phyloP scores from a whole-genome alignment of 2,113 vertebrate species.

The Xiphophorus couchianus region DNA sequence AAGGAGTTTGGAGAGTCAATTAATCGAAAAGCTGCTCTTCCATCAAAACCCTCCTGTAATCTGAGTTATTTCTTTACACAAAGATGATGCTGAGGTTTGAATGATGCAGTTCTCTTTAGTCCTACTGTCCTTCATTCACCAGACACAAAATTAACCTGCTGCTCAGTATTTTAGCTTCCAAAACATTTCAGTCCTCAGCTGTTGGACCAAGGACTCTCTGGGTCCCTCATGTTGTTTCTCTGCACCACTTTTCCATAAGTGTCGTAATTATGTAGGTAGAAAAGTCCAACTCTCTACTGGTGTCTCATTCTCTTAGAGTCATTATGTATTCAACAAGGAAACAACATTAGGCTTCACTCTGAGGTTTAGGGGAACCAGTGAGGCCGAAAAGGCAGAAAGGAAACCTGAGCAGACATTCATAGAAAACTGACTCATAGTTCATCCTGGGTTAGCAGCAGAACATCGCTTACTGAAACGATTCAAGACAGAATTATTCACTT shows the following conservation, averaged over 20 bases:
- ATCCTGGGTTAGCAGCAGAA: neutral
- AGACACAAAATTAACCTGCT: neutral
- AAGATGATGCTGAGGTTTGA: neutral
- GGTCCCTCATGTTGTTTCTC: neutral
- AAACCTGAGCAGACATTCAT: neutral
- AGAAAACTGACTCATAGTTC: neutral
- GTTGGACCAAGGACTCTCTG: neutral
- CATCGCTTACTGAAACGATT: neutral
- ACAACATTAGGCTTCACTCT: neutral
- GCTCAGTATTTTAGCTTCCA: neutral
- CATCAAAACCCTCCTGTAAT: conserved; percentile 1
- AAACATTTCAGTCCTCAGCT: neutral
- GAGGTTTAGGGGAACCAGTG: neutral
- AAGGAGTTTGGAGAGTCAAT: neutral
- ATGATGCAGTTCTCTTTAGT: neutral
- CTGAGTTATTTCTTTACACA: neutral
- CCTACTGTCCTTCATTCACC: no score
- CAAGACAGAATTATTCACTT: neutral
- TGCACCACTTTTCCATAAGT: neutral
- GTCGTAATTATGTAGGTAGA: neutral
- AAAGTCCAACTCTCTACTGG: neutral
- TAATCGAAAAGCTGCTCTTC: neutral
- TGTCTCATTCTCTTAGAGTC: neutral
- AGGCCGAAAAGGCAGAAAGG: neutral
- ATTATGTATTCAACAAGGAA: neutral